A percentile compares a stretch with the other conserved stretches of the same genome.
phyloP scores from a whole-genome alignment of 64 coral and sea anemone species.

The Dendronephthya gigantea region DNA sequence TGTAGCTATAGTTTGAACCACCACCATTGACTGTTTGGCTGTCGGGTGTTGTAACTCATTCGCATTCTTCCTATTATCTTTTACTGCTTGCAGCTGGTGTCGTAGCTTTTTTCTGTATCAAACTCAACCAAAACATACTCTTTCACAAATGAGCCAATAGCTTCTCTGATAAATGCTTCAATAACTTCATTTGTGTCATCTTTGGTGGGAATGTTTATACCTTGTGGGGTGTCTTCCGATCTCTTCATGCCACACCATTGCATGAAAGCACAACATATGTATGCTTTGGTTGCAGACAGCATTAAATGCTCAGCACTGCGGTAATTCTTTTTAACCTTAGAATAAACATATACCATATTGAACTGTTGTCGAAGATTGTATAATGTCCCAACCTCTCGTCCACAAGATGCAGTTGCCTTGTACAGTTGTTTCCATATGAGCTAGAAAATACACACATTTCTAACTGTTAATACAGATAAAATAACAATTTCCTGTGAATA shows the following conservation, averaged over 20 bases:
- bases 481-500: no score
- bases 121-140: constrained; percentile 10
- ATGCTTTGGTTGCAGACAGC: background rate
- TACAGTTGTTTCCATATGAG: background rate
- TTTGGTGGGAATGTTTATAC: background rate
- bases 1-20: background rate
- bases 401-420: background rate
- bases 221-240: background rate
- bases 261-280: constrained; percentile 18
- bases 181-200: background rate
- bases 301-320: no score
- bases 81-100: background rate
- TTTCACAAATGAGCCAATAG: background rate
- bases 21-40: background rate
- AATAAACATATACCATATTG: background rate
- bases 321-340: background rate
- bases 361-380: background rate
- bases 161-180: background rate
- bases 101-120: background rate
- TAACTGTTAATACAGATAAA: no score
- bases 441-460: no score
- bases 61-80: background rate
- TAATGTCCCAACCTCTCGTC: background rate
- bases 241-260: background rate
- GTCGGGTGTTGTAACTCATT: background rate